These are phyloP conservation scores for Mylabris phalerata DNA, from an alignment of 1,140 invertebrate genomes.

Conservation along the genomic window DNA sequence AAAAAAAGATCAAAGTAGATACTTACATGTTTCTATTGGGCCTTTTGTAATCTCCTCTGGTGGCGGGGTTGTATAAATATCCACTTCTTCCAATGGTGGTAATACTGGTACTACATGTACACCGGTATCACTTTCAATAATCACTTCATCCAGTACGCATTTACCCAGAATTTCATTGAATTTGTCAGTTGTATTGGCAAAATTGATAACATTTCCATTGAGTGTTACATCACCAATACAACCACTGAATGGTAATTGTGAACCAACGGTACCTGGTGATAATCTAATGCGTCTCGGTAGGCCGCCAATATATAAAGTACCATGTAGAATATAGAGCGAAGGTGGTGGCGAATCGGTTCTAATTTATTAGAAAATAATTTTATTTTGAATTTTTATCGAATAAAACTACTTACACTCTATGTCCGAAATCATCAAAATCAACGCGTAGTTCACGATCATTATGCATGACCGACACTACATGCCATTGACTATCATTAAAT, in stretches of 20 bases:
- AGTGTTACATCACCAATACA: constrained; percentile 84
- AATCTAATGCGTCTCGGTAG: constrained; percentile 54
- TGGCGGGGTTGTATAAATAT: not conserved
- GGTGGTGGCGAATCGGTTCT: constrained; percentile 51
- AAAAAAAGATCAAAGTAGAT: not conserved
- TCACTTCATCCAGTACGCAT: constrained; percentile 43
- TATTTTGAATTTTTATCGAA: not conserved
- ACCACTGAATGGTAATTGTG: constrained; percentile 59
- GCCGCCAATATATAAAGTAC: constrained; percentile 79
- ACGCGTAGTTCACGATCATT: constrained; percentile 56
- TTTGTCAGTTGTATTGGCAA: constrained; percentile 63
- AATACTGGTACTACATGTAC: constrained; percentile 18
- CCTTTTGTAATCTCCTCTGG: constrained; percentile 27
- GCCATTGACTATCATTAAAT: constrained; percentile 88
- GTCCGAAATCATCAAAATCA: constrained; percentile 77
- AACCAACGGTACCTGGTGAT: constrained; percentile 36
- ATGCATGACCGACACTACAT: constrained; percentile 81
- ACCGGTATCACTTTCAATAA: not conserved
- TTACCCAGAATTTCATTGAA: constrained; percentile 60
- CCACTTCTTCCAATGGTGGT: constrained; percentile 11
- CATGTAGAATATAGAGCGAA: constrained; percentile 53
- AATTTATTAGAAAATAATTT: constrained; percentile 10
- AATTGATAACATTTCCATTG: constrained; percentile 74
- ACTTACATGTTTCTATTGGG: constrained; percentile 12
- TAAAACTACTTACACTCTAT: constrained; percentile 49